Evolutionary conservation across 2,113 vertebrate species (phyloP).

Genomic region (Boulengeromyrus knoepffleri): DNA sequence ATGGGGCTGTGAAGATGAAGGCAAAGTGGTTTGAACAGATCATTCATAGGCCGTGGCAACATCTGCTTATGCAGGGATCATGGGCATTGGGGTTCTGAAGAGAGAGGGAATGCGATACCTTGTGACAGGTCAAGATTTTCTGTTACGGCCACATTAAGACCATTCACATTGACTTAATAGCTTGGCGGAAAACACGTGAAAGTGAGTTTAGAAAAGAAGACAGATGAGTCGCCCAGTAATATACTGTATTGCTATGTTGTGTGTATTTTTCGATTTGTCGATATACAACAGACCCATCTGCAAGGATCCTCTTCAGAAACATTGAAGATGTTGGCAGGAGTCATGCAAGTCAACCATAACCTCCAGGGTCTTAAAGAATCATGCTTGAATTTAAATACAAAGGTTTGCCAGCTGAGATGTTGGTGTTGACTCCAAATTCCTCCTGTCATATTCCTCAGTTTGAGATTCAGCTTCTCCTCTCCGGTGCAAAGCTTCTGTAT

Average conservation of each 20-base stretch:
- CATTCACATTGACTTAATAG: neutral
- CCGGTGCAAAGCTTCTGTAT: neutral
- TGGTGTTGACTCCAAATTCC: neutral
- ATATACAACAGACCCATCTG: neutral
- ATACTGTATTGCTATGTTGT: neutral
- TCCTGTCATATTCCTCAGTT: neutral
- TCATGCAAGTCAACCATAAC: neutral
- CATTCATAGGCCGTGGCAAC: neutral
- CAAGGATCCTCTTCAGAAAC: neutral
- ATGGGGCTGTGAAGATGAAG: neutral
- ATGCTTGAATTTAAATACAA: neutral
- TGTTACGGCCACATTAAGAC: neutral
- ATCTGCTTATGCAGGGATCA: neutral
- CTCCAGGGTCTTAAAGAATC: neutral
- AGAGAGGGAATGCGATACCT: neutral
- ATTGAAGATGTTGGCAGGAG: neutral
- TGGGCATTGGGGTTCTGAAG: neutral
- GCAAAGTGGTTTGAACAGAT: neutral
- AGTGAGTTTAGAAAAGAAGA: neutral
- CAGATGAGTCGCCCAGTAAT: neutral
- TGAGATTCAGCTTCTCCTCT: slow-evolving; percentile 8
- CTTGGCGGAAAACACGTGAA: neutral
- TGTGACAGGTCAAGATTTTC: neutral
- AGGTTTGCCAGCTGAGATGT: neutral
- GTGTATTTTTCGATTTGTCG: neutral